Evolutionary conservation across 2,113 vertebrate genomes (phyloP), one percentile per base, ranked within the genome.

Genomic region (Paradisaea rubra): DNA sequence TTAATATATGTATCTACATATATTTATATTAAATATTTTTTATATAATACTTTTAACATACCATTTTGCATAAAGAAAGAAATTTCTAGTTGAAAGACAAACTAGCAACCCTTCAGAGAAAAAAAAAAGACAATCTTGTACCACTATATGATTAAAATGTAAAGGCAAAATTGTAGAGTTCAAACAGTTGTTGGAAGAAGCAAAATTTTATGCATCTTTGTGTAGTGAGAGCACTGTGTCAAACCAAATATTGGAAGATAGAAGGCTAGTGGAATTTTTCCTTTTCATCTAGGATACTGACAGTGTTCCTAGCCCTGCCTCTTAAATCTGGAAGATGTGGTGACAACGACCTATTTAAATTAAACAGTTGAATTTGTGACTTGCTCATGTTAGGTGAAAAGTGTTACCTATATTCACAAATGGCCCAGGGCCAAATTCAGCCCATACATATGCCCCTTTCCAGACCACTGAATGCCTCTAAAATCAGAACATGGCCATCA

Each of bases 401-500:
- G 60, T 57, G 76, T 91, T 96, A 86, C 94, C 76, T 92, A 27
- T 73, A 91, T 96, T 95, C 94, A 83, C 81, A 96, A 96, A 95
- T 95, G 89, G 94, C 94, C 94, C 87, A 81, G 89, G 93, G 95
- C 87, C 94, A 95, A 95, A 95, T 96, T 96, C 89, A 91, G 33
- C 85, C 95, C 85, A 41, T 83, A 81, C 85, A 57, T 90, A 86
- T 77, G 91, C 69, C 91, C 81, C 52, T 93, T 94, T 95, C 91
- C 93, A 94, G 91, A 78, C 89, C 96, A 93, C 3, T 94, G 96
- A 95, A 83, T 93, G 56, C 90, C 41, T 93, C 89, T 90, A 85
- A 94, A 95, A 95, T 96, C 93, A 86, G 88, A 86, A 93, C 86
- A n/a, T 61, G 94, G 93, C 93, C 90, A 96, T 97, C 96, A 96